Evolutionary conservation across 2,888 invertebrate species (phyloP), one percentile per base, ranked within the genome.

Genomic region (Xestia xanthographa): DNA sequence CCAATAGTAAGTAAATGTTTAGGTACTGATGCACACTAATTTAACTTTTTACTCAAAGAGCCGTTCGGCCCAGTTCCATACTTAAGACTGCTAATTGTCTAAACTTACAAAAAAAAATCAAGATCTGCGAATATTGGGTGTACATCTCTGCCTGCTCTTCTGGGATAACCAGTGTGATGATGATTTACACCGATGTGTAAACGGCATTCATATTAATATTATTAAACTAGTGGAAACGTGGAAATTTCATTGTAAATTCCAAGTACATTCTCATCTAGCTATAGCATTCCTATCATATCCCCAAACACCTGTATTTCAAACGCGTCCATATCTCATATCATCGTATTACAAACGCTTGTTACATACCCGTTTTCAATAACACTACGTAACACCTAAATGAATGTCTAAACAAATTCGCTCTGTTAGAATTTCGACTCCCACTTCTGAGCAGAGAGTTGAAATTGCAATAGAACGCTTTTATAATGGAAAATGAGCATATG

Each of bases 241-340:
- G 45, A 71, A 71, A 72, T 41, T 29, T 22, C 11, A 29, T 45
- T 17, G 41, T 1, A 22, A 2, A 50, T 29, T 50, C 41, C 29
- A 41, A 9, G 9, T 29, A n/a, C 48, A 20, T n/a, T 20, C 20
- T 70, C 22, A 17, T 34, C n/a, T 26, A 56, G 34, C n/a, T 17
- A n/a, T n/a, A n/a, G n/a, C 5, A 62, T 38, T 62, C n/a, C 62
- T 50, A 14, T 48, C 14, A 48, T 66, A 34, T 69, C 8, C 41
- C 43, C 5, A 80, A 56, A 34, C 43, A 56, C 34, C 43, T 58
- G 26, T 80, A 50, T 80, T 79, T 60, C 50, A 58, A 43, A 80
- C 38, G 1, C 34, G 34, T 68, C 11, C 48, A 67, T 67, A 70
- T 58, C 41, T 63, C 43, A 67, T 26, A 63, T 20, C 8, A 60